Conservation (phyloP, 2,888 invertebrate genomes). For the Plagodis pulveraria region DNA sequence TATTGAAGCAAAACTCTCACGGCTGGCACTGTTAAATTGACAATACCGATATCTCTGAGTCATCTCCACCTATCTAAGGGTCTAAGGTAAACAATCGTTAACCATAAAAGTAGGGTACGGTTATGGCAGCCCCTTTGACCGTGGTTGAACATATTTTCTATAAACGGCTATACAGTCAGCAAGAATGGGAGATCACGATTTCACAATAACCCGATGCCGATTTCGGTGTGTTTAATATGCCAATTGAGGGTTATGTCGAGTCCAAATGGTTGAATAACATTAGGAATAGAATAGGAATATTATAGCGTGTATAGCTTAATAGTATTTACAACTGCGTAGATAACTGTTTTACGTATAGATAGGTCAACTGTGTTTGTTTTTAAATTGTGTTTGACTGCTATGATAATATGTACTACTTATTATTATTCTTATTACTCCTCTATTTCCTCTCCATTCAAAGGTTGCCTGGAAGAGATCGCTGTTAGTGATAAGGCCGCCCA, state of each 20-base stretch:
- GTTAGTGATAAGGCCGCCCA: too few relatives aligned
- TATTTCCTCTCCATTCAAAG: too few relatives aligned
- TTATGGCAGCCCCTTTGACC: constrained; percentile 60
- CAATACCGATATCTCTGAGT: constrained; percentile 36
- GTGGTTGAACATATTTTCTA: constrained; percentile 48
- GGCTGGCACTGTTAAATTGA: constrained; percentile 21
- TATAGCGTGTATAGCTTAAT: too few relatives aligned
- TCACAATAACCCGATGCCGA: constrained; percentile 19
- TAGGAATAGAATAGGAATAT: too few relatives aligned
- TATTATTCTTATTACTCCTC: too few relatives aligned
- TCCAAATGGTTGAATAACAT: constrained; percentile 1
- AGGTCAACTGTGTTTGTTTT: too few relatives aligned
- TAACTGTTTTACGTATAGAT: too few relatives aligned
- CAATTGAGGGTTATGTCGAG: constrained; percentile 2
- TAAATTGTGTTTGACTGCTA: too few relatives aligned
- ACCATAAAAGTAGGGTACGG: constrained; percentile 61
- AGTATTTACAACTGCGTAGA: too few relatives aligned
- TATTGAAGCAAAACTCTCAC: constrained; percentile 8
- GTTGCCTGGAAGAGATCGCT: too few relatives aligned
- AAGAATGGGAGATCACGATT: constrained; percentile 42
- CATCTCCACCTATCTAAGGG: constrained; percentile 39
- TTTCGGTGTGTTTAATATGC: constrained; percentile 14
- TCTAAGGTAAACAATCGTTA: constrained; percentile 50
- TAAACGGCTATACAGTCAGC: constrained; percentile 25
- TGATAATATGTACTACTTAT: too few relatives aligned